phyloP scores from a whole-genome alignment of 2,113 vertebrate species.

The Leptodactylus fuscus region DNA sequence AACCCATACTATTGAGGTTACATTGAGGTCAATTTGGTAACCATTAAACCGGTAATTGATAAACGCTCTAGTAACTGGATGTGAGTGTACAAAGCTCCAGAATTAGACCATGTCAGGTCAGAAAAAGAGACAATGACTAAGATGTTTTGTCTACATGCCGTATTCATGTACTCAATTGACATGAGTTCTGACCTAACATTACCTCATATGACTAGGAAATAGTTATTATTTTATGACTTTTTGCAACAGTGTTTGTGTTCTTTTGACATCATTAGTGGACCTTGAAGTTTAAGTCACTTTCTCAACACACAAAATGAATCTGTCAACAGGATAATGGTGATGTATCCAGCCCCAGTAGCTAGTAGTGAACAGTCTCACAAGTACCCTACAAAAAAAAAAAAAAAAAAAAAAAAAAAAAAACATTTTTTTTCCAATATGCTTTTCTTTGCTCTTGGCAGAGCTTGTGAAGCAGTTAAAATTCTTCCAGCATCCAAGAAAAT shows the following conservation, averaged over 20 bases:
- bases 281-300: too few relatives aligned
- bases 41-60: constrained; percentile 1
- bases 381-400: too few relatives aligned
- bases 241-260: neutral
- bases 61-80: neutral
- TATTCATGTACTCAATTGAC: neutral
- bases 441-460: too few relatives aligned
- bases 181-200: neutral
- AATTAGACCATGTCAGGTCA: neutral
- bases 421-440: too few relatives aligned
- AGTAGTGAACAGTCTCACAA: too few relatives aligned
- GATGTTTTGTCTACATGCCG: neutral
- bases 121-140: neutral
- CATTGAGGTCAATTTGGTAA: constrained; percentile 10
- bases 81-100: neutral
- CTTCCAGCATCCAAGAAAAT: too few relatives aligned
- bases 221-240: neutral
- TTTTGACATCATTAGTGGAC: neutral
- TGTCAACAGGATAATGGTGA: too few relatives aligned
- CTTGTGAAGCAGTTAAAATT: too few relatives aligned
- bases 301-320: too few relatives aligned
- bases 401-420: too few relatives aligned
- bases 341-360: too few relatives aligned
- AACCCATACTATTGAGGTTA: neutral
- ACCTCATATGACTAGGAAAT: neutral